A percentile compares a stretch with the other conserved stretches of the same genome.
phyloP scores from a whole-genome alignment of 2,888 invertebrate genomes.

The Aromia moschata region DNA sequence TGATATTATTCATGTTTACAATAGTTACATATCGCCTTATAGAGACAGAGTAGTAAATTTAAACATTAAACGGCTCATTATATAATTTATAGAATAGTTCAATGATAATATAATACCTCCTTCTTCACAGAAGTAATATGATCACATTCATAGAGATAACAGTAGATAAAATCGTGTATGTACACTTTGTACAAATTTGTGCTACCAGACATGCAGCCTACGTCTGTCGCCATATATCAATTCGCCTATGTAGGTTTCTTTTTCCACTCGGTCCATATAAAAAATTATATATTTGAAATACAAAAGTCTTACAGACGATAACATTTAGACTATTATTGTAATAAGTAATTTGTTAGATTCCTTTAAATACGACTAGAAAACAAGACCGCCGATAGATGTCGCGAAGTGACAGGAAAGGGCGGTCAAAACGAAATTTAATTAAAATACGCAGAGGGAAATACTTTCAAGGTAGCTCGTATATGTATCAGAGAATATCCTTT shows the following conservation, averaged over 20 bases:
- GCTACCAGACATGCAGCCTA: constrained; percentile 37
- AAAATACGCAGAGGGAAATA: no score
- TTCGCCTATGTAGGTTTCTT: constrained; percentile 7
- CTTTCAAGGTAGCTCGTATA: no score
- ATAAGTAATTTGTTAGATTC: constrained; percentile 37
- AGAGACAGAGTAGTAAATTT: constrained; percentile 48
- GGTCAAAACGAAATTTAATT: no score
- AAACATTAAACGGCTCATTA: constrained; percentile 48
- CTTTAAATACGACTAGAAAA: constrained; percentile 27
- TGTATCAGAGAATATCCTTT: no score
- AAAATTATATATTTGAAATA: constrained; percentile 31
- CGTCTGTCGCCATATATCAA: constrained; percentile 7
- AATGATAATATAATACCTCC: constrained; percentile 30
- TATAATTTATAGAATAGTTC: constrained; percentile 42
- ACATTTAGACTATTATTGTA: constrained; percentile 38
- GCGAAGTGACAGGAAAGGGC: no score
- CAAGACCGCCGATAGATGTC: no score
- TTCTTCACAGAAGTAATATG: constrained; percentile 48
- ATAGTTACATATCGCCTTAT: constrained; percentile 48
- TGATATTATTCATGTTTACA: constrained; percentile 46
- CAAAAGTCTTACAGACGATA: constrained; percentile 28
- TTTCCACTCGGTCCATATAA: constrained; percentile 41
- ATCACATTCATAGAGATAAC: constrained; percentile 59
- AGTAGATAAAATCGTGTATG: constrained; percentile 55
- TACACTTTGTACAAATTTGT: constrained; percentile 57